Evolutionary conservation across 2,113 vertebrate genomes (phyloP), one percentile per base, ranked within the genome.

Genomic region (Sinocyclocheilus anshuiensis): DNA sequence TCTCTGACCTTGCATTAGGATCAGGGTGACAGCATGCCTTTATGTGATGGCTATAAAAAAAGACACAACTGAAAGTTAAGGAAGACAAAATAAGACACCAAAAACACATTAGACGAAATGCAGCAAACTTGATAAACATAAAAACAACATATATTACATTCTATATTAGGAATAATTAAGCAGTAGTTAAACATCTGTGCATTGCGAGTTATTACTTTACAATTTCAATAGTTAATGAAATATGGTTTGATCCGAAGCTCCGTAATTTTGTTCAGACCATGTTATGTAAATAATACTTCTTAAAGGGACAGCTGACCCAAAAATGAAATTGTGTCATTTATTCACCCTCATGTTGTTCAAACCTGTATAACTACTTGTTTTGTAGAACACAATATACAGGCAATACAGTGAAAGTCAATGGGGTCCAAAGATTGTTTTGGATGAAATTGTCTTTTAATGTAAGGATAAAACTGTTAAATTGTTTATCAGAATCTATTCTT

Each of bases 61-160:
- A 0, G 39, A 42, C 33, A 79, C 33, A 26, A 36, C 42, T 71
- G 42, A 53, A 82, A 45, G 42, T 69, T 71, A 42, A 1, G 53
- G n/a, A 59, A 63, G 22, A 53, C 10, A 82, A 53, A 82, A 77
- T 29, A 29, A 50, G 18, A 71, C 18, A 53, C 26, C 24, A 67
- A 71, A 71, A 26, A 67, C 4, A 12, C 26, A 55, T 39, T 39
- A 33, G 33, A 48, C 48, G 78, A 65, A 81, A 81, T 81, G 39
- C 39, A 81, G 59, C 18, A 53, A 53, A 82, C 63, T 18, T 53
- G 22, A 20, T 53, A 33, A 82, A 82, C 18, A 67, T 53, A 71
- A 69, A 63, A 82, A 71, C 81, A 82, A 53, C 15, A 53, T 69
- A 67, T 50, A 82, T 69, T 82, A 69, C n/a, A 36, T 50, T 82